Percentiles rank a stretch among this genome's conserved stretches.
Conservation (phyloP, 2,888 invertebrate genomes). For the Pachymerium ferrugineum region DNA sequence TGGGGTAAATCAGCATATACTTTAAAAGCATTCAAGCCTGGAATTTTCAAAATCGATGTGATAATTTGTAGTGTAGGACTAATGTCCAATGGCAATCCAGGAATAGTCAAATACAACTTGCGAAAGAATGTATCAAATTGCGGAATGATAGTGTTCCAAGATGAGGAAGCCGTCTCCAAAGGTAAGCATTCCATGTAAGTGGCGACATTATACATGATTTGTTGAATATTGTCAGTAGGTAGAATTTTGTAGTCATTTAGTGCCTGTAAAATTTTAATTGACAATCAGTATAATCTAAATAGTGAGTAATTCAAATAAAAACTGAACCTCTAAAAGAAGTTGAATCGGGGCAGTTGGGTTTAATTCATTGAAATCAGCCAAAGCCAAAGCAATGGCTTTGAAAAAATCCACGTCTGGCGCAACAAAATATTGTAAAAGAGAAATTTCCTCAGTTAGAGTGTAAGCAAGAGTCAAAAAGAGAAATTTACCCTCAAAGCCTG, state of each 20-base stretch:
- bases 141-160: constrained; percentile 74
- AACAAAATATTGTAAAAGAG: constrained; percentile 25
- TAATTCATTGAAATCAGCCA: constrained; percentile 92
- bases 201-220: constrained; percentile 83
- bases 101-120: constrained; percentile 58
- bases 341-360: constrained; percentile 92
- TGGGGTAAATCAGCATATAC: constrained; percentile 51
- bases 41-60: constrained; percentile 73
- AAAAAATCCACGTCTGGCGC: constrained; percentile 67
- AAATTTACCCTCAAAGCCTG: constrained; percentile 70
- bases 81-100: constrained; percentile 63
- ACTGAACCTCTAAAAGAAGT: constrained; percentile 69
- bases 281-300: neutral
- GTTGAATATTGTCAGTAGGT: constrained; percentile 63
- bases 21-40: constrained; percentile 73
- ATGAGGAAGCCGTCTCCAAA: constrained; percentile 64
- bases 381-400: constrained; percentile 84
- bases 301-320: neutral
- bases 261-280: constrained; percentile 50
- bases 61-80: constrained; percentile 70
- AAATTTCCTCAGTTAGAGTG: neutral
- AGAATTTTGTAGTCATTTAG: constrained; percentile 71
- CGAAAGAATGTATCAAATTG: constrained; percentile 84
- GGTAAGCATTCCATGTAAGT: constrained; percentile 89
- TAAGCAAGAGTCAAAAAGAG: neutral